These are phyloP conservation scores for Peromyscus melanophrys DNA, from an alignment of 2,797 vertebrate species.

Conservation along the genomic window DNA sequence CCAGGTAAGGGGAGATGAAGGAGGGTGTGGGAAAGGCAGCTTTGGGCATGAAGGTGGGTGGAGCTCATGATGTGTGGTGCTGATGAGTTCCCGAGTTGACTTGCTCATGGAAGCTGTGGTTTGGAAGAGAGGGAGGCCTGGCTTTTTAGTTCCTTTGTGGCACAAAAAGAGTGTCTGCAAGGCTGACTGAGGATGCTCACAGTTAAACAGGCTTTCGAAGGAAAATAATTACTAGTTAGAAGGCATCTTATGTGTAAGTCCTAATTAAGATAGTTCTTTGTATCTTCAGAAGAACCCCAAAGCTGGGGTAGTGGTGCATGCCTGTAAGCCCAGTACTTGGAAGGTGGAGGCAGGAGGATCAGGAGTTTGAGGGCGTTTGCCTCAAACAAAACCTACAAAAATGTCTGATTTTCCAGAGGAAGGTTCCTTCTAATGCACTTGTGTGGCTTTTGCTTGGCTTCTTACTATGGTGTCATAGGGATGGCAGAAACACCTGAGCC, in stretches of 20 bases:
- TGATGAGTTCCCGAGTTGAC: background rate
- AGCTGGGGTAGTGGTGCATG: background rate
- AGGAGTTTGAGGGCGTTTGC: background rate
- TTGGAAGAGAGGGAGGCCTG: background rate
- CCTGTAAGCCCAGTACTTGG: background rate
- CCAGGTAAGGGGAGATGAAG: constrained; percentile 88
- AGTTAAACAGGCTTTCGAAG: background rate
- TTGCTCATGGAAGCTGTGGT: background rate
- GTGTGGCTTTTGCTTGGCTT: background rate
- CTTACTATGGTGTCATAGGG: background rate
- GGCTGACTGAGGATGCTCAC: background rate
- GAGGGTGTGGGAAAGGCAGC: background rate
- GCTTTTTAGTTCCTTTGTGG: background rate
- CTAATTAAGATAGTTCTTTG: background rate
- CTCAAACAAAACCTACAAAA: background rate
- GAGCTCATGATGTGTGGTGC: too few relatives aligned
- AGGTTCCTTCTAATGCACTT: background rate
- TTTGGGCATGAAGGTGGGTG: rapidly evolving
- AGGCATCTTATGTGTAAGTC: background rate
- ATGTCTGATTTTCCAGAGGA: background rate
- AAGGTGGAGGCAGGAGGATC: background rate
- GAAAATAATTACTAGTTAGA: constrained; percentile 12
- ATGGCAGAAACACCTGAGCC: background rate
- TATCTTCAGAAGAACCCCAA: background rate
- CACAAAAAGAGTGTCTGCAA: background rate